Percentiles rank a stretch among this genome's conserved stretches.
Evolutionary conservation across 2,113 vertebrate species (phyloP).

Genomic region (Mohoua ochrocephala): DNA sequence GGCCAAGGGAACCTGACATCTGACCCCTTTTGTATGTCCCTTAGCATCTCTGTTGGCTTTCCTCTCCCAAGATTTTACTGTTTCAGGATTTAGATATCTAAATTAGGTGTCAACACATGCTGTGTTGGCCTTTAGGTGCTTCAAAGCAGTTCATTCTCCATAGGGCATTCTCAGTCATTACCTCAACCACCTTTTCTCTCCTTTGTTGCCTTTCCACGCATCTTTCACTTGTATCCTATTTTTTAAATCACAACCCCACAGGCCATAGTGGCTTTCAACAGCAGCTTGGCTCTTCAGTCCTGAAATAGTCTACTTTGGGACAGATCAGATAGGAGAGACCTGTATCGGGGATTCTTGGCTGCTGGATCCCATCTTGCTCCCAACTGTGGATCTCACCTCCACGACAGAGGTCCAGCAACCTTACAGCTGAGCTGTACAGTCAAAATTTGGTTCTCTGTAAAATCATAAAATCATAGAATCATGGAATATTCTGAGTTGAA

Average conservation of each 20-base stretch:
- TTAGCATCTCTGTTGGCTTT: background rate
- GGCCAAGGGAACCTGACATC: background rate
- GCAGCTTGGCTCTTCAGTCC: background rate
- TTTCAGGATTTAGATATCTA: background rate
- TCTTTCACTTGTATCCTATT: background rate
- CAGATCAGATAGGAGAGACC: background rate
- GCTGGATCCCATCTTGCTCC: background rate
- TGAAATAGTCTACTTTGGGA: background rate
- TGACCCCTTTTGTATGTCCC: background rate
- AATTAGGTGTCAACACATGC: background rate
- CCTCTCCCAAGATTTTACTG: background rate
- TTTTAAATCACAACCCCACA: background rate
- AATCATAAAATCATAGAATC: background rate
- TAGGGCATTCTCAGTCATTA: background rate
- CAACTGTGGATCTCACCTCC: background rate
- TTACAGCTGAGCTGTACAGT: rapidly evolving
- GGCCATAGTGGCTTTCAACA: background rate
- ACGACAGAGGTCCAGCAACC: background rate
- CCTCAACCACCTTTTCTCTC: background rate
- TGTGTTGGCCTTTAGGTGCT: background rate
- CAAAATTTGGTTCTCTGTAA: background rate
- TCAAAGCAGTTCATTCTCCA: background rate
- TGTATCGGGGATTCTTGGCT: background rate
- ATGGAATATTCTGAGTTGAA: background rate
- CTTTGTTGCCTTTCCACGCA: background rate